A percentile compares a stretch with the other conserved stretches of the same genome.
Evolutionary conservation across 1,140 invertebrate genomes (phyloP).

Genomic region (Adoxophyes honmai): DNA sequence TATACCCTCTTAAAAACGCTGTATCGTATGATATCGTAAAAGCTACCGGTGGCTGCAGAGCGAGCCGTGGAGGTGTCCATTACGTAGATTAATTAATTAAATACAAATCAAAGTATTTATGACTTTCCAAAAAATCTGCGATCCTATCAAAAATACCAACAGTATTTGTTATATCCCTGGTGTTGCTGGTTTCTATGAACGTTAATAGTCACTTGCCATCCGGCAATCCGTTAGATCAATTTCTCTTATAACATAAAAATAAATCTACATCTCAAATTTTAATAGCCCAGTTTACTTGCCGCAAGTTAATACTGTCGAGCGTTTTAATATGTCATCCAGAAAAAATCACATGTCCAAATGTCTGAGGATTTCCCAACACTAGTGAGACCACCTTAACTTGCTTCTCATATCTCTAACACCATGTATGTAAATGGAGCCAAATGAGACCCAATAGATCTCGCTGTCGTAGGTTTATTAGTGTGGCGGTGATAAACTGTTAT

Average conservation of each 20-base stretch:
- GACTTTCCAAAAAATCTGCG: no score
- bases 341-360: background rate
- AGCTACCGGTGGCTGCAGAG: background rate
- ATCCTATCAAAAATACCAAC: no score
- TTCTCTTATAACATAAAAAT: no score
- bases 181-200: no score
- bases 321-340: conserved; percentile 13
- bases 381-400: background rate
- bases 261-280: no score
- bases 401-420: conserved; percentile 2
- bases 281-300: no score
- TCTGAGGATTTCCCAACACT: background rate
- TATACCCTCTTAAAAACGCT: conserved; percentile 3
- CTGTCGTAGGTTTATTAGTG: conserved; percentile 44
- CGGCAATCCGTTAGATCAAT: no score
- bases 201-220: no score
- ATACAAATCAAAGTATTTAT: no score
- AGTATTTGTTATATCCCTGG: no score
- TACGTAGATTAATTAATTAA: no score
- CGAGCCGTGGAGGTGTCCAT: no score
- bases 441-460: conserved; percentile 32
- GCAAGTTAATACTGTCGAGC: background rate
- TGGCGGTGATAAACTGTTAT: conserved; percentile 51
- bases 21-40: conserved; percentile 10
- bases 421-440: conserved; percentile 18